Base-by-base conservation (phyloP, 2,888 invertebrate species). In the Melipona beecheii region DNA sequence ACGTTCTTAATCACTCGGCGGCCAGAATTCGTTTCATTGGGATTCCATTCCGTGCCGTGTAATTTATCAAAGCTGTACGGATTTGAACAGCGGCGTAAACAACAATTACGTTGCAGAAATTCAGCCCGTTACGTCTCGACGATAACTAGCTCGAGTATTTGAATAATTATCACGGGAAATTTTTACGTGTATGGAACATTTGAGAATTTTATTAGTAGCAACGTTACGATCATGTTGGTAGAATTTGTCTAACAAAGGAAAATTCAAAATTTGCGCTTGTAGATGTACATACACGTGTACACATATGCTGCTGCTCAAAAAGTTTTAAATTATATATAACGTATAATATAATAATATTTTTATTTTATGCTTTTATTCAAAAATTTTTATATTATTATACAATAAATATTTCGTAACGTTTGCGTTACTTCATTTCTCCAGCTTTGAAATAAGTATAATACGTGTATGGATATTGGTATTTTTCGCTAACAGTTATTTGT, bases 31-130 rank as follows among this genome's bases (percentile, higher is more conserved):
- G 60, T 72, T 72, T 74, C 65, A 36, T 36, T 52, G 73, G 11
- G 64, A 54, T 52, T 65, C 3, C 19, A 31, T 50, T 21, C 21
- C 64, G 13, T 54, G 36, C 9, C 24, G 4, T 43, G 74, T 65
- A 65, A 74, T 74, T 65, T 65, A 54, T 74, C 74, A 74, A 74
- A 65, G 36, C 36, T 6, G n/a, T 13, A 2, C 1, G 43, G 58
- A 21, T 60, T 49, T 3, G 27, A 24, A 17, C 54, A n/a, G 9
- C 13, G 19, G 19, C 52, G 73, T 31, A 52, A 64, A 19, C 31
- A 64, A 62, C 62, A 27, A 31, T 73, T 4, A 50, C 52, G 64
- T n/a, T 21, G 50, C n/a, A 62, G 73, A 64, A 73, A 73, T 24
- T 36, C 2, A 3, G 58, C 24, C 19, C 5, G 64, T 36, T 43